These are phyloP conservation scores for Melanerpes formicivorus DNA, from an alignment of 2,113 vertebrate genomes.

Conservation along the genomic window DNA sequence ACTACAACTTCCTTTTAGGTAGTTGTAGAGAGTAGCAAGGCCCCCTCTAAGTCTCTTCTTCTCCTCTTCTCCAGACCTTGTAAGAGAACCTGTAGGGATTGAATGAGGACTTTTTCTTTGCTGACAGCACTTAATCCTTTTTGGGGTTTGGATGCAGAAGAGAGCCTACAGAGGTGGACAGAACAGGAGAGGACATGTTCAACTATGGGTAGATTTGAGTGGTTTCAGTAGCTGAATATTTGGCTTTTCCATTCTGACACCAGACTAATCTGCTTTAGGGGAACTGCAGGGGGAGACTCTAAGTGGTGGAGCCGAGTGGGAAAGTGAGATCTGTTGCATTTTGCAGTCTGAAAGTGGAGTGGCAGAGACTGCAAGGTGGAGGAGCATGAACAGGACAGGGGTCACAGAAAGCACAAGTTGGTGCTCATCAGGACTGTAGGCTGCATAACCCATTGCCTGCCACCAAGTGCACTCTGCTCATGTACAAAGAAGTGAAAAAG, in stretches of 20 bases:
- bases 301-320: not conserved
- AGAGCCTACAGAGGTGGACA: not conserved
- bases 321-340: not conserved
- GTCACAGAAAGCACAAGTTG: not conserved
- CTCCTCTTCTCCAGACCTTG: not conserved
- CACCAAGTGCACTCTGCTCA: not conserved
- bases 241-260: not conserved
- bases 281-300: not conserved
- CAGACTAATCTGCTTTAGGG: not conserved
- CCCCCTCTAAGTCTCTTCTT: no score
- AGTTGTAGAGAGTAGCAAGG: no score
- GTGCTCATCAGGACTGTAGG: not conserved
- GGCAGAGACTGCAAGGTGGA: not conserved
- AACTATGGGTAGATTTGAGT: not conserved
- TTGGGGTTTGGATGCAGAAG: not conserved
- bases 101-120: not conserved
- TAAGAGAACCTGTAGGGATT: not conserved
- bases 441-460: not conserved
- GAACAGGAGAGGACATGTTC: not conserved
- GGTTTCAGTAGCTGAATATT: not conserved
- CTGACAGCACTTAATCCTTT: not conserved
- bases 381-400: not conserved
- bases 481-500: not conserved
- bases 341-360: not conserved
- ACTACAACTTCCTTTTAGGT: no score